Evolutionary conservation across 2,797 vertebrate genomes (phyloP).

Genomic region (Anguilla anguilla): DNA sequence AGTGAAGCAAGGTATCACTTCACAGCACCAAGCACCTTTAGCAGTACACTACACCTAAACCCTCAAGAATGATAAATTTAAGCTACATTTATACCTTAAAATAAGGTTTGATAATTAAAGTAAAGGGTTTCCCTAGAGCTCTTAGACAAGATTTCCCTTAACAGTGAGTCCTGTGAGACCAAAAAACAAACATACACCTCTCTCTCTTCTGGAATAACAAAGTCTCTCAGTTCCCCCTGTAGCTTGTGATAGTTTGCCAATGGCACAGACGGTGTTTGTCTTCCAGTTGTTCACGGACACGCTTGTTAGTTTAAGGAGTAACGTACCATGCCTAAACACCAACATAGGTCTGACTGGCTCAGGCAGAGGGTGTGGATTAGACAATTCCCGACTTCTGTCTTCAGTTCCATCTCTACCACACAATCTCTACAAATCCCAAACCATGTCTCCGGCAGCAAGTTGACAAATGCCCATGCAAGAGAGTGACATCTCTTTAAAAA

Average conservation of each 20-base stretch:
- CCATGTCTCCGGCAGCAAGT: background rate
- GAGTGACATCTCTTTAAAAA: background rate
- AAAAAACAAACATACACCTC: background rate
- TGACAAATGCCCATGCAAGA: background rate
- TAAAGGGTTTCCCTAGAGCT: too few species aligned
- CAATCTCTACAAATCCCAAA: background rate
- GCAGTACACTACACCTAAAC: too few species aligned
- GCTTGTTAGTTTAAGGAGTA: background rate
- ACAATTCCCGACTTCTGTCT: background rate
- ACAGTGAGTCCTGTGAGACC: background rate
- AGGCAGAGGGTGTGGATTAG: background rate
- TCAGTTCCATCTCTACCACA: background rate
- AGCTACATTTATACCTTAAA: too few species aligned
- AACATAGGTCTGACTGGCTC: background rate
- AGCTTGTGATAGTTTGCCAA: background rate
- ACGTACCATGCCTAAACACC: background rate
- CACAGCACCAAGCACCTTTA: too few species aligned
- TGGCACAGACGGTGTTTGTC: conserved; percentile 6
- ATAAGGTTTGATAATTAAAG: too few species aligned
- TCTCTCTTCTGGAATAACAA: background rate
- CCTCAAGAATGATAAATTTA: too few species aligned
- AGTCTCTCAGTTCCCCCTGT: background rate
- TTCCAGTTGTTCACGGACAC: background rate
- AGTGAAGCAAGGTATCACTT: too few species aligned
- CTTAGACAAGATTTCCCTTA: too few species aligned